Percentiles rank a stretch among this genome's conserved stretches.
Conservation (phyloP, 1,140 invertebrate species). For the Pseudobourletiella spinata region DNA sequence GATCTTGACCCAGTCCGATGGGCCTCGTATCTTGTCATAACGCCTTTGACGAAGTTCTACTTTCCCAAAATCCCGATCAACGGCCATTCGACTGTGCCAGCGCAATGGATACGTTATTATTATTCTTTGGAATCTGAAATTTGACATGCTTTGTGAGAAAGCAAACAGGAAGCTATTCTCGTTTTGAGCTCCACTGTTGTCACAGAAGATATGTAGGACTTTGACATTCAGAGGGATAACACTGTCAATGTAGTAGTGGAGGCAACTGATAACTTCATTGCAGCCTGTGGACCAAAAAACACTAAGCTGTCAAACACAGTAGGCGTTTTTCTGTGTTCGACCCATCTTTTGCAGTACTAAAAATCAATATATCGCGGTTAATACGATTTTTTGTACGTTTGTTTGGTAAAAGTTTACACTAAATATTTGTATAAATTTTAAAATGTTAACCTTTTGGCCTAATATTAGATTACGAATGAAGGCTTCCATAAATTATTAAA, state of each 20-base stretch:
- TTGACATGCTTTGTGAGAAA: slow-evolving; percentile 19
- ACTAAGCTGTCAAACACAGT: too few species aligned
- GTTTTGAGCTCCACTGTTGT: slow-evolving; percentile 36
- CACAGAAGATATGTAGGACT: slow-evolving; percentile 28
- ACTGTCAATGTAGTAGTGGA: slow-evolving; percentile 3
- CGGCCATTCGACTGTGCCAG: slow-evolving; percentile 36
- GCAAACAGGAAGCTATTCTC: slow-evolving; percentile 32
- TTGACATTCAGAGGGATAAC: slow-evolving; percentile 1
- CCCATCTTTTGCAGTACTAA: neutral
- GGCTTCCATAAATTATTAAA: too few species aligned
- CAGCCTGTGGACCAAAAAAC: neutral
- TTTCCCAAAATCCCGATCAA: slow-evolving; percentile 34
- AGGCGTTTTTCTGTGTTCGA: too few species aligned
- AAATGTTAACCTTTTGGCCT: too few species aligned
- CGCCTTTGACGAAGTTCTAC: slow-evolving; percentile 31
- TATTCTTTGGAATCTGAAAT: slow-evolving; percentile 13
- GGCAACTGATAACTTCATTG: slow-evolving; percentile 8
- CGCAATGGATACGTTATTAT: slow-evolving; percentile 34
- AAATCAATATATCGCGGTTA: too few species aligned
- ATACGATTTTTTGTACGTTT: too few species aligned
- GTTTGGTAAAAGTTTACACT: too few species aligned
- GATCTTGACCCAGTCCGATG: too few species aligned
- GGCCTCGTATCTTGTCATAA: neutral
- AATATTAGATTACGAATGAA: too few species aligned
- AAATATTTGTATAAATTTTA: too few species aligned